Evolutionary conservation across 2,113 vertebrate genomes (phyloP).

Genomic region (Ceuthmochares aereus): DNA sequence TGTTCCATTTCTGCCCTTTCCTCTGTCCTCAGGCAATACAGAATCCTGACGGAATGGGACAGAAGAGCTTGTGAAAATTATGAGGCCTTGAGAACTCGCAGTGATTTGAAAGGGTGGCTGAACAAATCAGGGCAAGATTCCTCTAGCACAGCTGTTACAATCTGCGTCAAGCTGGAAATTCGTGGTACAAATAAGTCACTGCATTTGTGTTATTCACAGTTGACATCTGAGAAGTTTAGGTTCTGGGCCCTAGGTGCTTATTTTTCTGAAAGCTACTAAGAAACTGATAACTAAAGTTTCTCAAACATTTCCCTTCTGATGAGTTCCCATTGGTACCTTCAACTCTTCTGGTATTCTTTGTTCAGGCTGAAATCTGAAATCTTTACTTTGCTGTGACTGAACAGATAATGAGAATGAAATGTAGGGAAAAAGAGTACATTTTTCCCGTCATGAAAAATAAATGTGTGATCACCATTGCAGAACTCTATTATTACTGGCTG

Average conservation of each 20-base stretch:
- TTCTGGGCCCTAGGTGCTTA: not conserved
- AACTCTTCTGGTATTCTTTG: not conserved
- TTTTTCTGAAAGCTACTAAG: not conserved
- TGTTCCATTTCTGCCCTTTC: not conserved
- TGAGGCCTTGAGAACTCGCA: not conserved
- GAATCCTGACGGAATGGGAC: not conserved
- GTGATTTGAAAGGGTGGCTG: not conserved
- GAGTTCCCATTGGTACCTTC: not conserved
- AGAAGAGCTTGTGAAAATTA: not conserved
- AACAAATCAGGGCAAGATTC: not conserved
- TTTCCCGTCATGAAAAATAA: not conserved
- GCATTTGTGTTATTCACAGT: not conserved
- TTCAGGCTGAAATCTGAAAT: not conserved
- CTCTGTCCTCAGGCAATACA: not conserved
- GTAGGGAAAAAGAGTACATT: not conserved
- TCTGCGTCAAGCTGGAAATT: not conserved
- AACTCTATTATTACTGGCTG: not conserved
- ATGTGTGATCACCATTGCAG: not conserved
- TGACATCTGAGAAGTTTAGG: not conserved
- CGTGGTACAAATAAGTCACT: not conserved
- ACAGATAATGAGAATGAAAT: not conserved
- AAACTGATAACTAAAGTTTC: not conserved
- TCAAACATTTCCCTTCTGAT: not conserved
- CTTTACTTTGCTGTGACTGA: not conserved
- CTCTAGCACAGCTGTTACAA: not conserved